Evolutionary conservation across 1,140 invertebrate species (phyloP).

Genomic region (Notospermus geniculatus): DNA sequence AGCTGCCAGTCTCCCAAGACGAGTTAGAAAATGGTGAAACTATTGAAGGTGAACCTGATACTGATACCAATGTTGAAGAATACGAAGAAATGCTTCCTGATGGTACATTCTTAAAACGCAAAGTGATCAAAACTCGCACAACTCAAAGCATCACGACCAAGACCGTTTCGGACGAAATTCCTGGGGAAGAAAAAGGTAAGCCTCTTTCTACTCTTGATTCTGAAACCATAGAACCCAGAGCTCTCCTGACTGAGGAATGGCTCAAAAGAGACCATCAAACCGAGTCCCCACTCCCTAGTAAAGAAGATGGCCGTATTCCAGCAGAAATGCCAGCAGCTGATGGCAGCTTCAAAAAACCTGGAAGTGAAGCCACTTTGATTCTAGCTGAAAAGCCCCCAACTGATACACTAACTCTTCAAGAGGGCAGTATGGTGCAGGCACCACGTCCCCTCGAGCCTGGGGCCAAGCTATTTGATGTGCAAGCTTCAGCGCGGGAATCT

Average conservation of each 20-base stretch:
- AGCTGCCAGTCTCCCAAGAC: background rate
- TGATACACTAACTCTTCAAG: no score
- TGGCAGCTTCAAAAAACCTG: no score
- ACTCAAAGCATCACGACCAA: conserved; percentile 35
- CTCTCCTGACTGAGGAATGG: background rate
- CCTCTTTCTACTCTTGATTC: background rate
- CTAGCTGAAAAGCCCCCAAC: no score
- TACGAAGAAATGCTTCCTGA: conserved; percentile 44
- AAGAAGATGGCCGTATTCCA: no score
- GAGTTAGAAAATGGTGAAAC: conserved; percentile 28
- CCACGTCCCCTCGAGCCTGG: no score
- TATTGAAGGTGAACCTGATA: conserved; percentile 43
- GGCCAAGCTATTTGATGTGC: no score
- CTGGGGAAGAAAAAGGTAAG: background rate
- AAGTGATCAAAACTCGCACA: conserved; percentile 39
- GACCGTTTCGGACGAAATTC: background rate
- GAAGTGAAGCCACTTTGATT: no score
- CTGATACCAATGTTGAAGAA: conserved; percentile 43
- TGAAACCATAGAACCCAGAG: conserved; percentile 8
- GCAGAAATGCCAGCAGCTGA: no score
- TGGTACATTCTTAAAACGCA: conserved; percentile 41
- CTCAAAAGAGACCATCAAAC: no score
- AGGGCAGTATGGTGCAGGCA: no score
- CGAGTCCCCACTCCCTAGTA: no score
- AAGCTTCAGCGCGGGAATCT: no score